phyloP scores from a whole-genome alignment of 37 sponge, comb jelly and placozoan species.

The Haliclona indistincta region DNA sequence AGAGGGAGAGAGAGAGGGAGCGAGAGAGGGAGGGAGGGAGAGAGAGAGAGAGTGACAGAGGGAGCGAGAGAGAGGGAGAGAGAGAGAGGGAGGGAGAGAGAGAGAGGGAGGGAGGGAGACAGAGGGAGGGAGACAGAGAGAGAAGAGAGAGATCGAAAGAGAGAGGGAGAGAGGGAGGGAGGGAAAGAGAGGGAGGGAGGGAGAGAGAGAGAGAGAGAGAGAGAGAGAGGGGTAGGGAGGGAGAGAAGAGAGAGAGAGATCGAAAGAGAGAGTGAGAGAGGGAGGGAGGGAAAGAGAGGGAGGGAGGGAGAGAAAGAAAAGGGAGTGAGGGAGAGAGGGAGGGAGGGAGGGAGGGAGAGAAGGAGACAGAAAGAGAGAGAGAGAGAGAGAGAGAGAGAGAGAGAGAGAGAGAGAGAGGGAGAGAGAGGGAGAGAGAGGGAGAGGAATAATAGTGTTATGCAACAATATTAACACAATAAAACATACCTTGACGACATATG shows the following conservation, averaged over 20 bases:
- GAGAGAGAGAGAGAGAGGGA: background rate
- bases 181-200: background rate
- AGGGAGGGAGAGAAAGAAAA: background rate
- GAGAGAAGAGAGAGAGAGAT: background rate
- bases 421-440: background rate
- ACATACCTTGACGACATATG: no score
- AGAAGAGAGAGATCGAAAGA: background rate
- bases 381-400: conserved; percentile 12
- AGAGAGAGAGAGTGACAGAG: background rate
- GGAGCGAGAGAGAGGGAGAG: background rate
- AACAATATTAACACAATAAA: no score
- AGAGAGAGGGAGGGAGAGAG: background rate
- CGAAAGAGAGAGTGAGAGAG: background rate
- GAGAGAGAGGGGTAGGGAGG: background rate
- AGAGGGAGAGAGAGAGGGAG: background rate
- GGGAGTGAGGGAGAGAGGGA: background rate
- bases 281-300: conserved; percentile 11
- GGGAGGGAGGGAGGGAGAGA: background rate
- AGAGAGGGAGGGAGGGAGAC: background rate
- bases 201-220: background rate
- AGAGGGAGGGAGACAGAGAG: background rate
- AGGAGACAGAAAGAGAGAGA: background rate
- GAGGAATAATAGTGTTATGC: no score
- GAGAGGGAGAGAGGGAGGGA: conserved; percentile 34
- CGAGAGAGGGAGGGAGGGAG: background rate